phyloP scores from a whole-genome alignment of 2,113 vertebrate genomes.

The Andinoacara biseriatus region DNA sequence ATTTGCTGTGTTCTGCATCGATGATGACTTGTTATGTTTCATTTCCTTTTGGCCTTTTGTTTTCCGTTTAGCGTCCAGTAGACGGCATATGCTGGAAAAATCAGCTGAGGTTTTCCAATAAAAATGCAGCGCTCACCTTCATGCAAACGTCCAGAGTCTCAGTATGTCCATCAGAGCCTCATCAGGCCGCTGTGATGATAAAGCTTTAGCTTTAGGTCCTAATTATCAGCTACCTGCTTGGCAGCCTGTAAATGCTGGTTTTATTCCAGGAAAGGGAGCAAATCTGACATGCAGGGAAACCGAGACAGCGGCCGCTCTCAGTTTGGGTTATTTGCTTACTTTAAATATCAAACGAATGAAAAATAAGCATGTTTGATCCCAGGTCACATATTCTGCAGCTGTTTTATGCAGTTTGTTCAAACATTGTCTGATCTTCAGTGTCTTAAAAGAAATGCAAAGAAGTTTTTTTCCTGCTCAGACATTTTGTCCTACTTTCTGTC shows the following conservation, averaged over 20 bases:
- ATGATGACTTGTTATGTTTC: not conserved
- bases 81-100: too few relatives aligned
- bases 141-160: too few relatives aligned
- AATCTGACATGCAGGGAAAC: not conserved
- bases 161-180: too few relatives aligned
- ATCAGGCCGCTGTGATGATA: too few relatives aligned
- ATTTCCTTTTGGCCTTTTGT: fast-evolving
- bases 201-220: not conserved
- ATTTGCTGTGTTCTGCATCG: not conserved
- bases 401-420: not conserved
- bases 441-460: not conserved
- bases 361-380: not conserved
- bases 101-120: too few relatives aligned
- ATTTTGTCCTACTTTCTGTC: not conserved
- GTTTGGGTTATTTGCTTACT: too few relatives aligned
- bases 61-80: not conserved
- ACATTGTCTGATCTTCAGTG: not conserved
- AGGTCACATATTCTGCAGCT: not conserved
- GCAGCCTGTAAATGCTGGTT: not conserved
- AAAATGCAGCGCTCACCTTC: too few relatives aligned
- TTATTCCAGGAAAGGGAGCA: not conserved
- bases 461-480: too few relatives aligned
- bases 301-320: fast-evolving
- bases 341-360: not conserved
- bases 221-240: not conserved